Conservation (phyloP, 2,888 invertebrate species). For the Apamea monoglypha region DNA sequence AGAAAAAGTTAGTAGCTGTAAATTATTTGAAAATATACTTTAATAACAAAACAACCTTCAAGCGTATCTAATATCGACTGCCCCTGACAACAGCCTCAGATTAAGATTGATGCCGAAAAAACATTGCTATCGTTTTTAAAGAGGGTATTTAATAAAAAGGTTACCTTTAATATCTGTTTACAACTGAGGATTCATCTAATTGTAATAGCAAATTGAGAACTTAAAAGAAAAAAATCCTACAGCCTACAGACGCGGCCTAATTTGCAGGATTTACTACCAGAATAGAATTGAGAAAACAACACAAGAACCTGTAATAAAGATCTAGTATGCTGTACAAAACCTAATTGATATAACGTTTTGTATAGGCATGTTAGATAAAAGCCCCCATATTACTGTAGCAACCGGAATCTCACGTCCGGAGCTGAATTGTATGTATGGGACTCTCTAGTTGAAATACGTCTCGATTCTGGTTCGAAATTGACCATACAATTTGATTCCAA, state of each 20-base stretch:
- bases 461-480: background rate
- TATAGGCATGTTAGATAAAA: background rate
- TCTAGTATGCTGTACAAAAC: background rate
- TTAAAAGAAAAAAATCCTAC: background rate
- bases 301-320: background rate
- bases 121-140: background rate
- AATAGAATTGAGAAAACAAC: background rate
- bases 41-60: conserved; percentile 11
- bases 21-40: conserved; percentile 7
- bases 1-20: conserved; percentile 34
- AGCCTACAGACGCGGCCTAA: background rate
- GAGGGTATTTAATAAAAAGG: background rate
- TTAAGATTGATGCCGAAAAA: conserved; percentile 12
- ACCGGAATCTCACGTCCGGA: conserved; percentile 25
- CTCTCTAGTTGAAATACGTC: background rate
- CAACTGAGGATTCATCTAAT: background rate
- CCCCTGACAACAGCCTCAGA: background rate
- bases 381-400: background rate
- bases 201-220: background rate
- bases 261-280: background rate
- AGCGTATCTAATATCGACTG: conserved; percentile 13
- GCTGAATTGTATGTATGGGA: background rate
- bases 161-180: background rate
- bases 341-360: background rate
- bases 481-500: background rate